Percentiles rank a stretch among this genome's conserved stretches.
Conservation (phyloP, 2,113 vertebrate species). For the Apteryx mantelli region DNA sequence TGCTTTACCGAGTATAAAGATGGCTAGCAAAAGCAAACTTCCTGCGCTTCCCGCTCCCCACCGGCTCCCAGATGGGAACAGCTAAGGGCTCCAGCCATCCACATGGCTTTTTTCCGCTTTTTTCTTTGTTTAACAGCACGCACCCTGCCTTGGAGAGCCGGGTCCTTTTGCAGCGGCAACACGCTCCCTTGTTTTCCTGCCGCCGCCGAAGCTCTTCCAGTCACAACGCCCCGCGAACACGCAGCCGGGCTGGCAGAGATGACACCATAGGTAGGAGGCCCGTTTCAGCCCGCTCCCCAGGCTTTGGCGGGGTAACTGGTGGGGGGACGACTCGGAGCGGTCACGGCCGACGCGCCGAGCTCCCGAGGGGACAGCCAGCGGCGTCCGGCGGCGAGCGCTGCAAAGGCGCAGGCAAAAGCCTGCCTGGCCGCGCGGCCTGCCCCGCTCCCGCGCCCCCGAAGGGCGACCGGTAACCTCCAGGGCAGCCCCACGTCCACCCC, state of each 20-base stretch:
- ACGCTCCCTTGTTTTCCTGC: conserved; percentile 9
- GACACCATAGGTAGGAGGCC: conserved; percentile 68
- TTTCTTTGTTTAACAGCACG: not conserved
- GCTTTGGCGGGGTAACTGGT: conserved; percentile 56
- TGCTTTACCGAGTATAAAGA: conserved; percentile 23
- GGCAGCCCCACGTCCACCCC: too few relatives aligned
- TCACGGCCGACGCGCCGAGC: conserved; percentile 51
- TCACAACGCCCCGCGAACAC: conserved; percentile 7
- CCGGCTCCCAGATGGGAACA: not conserved
- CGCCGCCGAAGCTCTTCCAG: not conserved
- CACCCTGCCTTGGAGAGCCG: not conserved
- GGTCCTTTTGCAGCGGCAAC: not conserved
- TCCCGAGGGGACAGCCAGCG: conserved; percentile 48
- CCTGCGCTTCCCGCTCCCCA: not conserved
- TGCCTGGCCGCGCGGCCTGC: not conserved
- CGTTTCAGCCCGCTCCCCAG: conserved; percentile 63
- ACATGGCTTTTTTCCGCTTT: too few relatives aligned
- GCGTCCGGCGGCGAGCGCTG: not conserved
- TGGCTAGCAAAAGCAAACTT: not conserved
- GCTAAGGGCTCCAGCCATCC: not conserved
- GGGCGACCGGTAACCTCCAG: too few relatives aligned
- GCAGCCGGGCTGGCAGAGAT: conserved; percentile 58
- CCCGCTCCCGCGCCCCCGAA: not conserved
- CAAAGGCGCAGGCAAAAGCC: too few relatives aligned
- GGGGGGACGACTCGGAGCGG: conserved; percentile 68